Conservation (phyloP, 1,140 invertebrate species). For the Caenorhabditis inopinata region DNA sequence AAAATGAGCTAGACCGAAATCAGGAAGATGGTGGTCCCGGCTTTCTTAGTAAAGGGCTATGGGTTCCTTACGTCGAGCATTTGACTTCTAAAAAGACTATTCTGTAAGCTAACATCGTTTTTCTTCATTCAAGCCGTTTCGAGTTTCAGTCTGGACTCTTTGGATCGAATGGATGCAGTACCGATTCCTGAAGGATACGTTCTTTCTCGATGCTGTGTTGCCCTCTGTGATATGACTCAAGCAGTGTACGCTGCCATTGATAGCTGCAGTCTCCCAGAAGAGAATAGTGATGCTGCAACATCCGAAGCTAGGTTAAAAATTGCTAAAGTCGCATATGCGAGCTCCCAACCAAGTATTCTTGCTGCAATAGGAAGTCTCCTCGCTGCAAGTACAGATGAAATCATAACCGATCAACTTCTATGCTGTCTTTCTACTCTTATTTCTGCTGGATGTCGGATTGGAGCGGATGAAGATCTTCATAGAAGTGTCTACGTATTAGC, state of each 20-base stretch:
- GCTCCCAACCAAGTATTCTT: conserved; percentile 10
- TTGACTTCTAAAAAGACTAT: conserved; percentile 34
- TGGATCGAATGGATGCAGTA: conserved; percentile 36
- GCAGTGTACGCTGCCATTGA: conserved; percentile 16
- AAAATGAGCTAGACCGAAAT: conserved; percentile 31
- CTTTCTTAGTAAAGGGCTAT: conserved; percentile 31
- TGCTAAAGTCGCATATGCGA: conserved; percentile 19
- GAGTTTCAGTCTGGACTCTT: conserved; percentile 35
- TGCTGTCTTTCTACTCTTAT: conserved; percentile 33
- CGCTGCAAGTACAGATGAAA: conserved; percentile 37
- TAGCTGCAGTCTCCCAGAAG: background rate
- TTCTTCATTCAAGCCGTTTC: background rate
- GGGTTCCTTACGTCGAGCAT: conserved; percentile 34
- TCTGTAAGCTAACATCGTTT: background rate
- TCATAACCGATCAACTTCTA: conserved; percentile 33
- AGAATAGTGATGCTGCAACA: conserved; percentile 1
- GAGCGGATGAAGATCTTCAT: background rate
- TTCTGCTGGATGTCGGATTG: conserved; percentile 13
- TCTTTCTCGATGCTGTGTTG: conserved; percentile 29
- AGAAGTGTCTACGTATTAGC: background rate
- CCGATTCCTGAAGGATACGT: conserved; percentile 36
- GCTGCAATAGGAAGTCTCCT: background rate
- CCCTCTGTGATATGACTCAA: conserved; percentile 24
- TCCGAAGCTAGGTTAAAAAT: background rate
- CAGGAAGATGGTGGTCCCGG: conserved; percentile 36